phyloP scores from a whole-genome alignment of 2,888 invertebrate species.

The Lasioglossum marginatum region DNA sequence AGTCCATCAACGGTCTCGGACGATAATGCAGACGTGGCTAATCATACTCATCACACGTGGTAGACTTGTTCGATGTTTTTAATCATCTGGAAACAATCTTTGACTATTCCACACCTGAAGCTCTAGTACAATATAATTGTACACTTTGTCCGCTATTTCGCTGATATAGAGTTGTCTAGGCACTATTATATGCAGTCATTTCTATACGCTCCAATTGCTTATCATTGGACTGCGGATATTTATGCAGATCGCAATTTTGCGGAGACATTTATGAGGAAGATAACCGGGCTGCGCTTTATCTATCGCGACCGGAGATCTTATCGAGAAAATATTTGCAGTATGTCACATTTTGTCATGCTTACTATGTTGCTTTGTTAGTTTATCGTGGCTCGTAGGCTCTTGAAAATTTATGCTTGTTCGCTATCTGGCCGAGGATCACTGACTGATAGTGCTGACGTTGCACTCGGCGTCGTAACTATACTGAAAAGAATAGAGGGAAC shows the following conservation, averaged over 20 bases:
- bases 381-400: not conserved
- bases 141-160: not conserved
- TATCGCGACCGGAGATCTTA: not conserved
- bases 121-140: no score
- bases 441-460: not conserved
- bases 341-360: not conserved
- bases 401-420: not conserved
- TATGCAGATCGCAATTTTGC: not conserved
- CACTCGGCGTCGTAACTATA: not conserved
- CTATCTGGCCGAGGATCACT: not conserved
- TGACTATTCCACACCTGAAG: not conserved
- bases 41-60: not conserved
- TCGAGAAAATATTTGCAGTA: not conserved
- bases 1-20: not conserved
- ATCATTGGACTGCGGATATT: constrained; percentile 8
- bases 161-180: not conserved
- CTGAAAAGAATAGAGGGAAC: not conserved
- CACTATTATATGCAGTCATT: not conserved
- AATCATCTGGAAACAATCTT: not conserved
- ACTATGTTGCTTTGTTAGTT: not conserved
- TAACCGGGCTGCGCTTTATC: not conserved
- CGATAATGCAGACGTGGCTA: constrained; percentile 11
- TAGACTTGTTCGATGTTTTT: not conserved
- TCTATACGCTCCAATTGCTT: not conserved
- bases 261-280: not conserved